Base-by-base conservation (phyloP, 2,888 invertebrate genomes). In the Hydriomena furcata region DNA sequence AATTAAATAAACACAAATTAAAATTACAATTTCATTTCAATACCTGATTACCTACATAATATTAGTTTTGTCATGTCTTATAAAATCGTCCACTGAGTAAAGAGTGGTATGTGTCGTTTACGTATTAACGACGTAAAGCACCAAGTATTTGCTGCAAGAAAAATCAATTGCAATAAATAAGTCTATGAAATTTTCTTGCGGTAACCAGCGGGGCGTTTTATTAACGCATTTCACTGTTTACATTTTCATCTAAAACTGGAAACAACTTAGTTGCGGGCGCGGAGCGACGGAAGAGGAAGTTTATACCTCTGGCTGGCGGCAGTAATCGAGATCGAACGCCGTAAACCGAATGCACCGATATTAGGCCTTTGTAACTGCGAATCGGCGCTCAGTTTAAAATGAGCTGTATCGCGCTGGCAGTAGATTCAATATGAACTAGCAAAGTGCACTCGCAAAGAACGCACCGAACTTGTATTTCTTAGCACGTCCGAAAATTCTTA, bases 211-310 rank as follows among this genome's bases (percentile, higher is more conserved):
- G 56, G 44, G 48, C 41, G 59, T 71, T 74, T 68, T 71, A 68
- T 63, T 63, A 51, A 46, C 60, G 32, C 55, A 57, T 58, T 56
- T 46, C 37, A 37, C 38, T 55, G 61, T 68, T 66, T 65, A 63
- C 58, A 63, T 66, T 74, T 66, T 61, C 65, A 66, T 68, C 67
- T 67, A 58, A 63, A 67, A 65, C 62, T 60, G 58, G 35, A 57
- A 65, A 57, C 61, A 71, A 75, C 74, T 72, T 71, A 76, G 75
- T 80, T 73, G 73, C 66, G 49, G 60, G 46, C 37, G 45, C 41
- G 60, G 54, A 63, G 60, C 61, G 57, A 55, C 62, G 58, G 50
- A 43, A 52, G 47, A 35, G 55, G 56, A 62, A 65, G 60, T 71
- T 75, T 77, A 76, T 72, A 64, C 61, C 66, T 72, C 63, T 51